Evolutionary conservation across 2,113 vertebrate species (phyloP).

Genomic region (Carassius auratus): DNA sequence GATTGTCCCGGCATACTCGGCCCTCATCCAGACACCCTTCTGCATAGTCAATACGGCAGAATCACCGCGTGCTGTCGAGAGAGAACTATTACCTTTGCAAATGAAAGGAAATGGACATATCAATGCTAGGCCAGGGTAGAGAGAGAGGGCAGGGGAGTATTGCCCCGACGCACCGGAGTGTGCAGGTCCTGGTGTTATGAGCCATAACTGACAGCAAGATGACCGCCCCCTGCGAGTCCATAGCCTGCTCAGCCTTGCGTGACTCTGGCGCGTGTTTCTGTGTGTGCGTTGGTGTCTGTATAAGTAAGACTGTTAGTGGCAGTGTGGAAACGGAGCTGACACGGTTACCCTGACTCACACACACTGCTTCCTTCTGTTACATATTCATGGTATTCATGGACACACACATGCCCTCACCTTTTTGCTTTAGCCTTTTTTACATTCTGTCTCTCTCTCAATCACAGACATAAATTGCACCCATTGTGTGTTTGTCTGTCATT

Average conservation of each 20-base stretch:
- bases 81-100: slow-evolving; percentile 56
- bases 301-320: slow-evolving; percentile 31
- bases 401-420: not conserved
- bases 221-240: slow-evolving; percentile 67
- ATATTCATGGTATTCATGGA: not conserved
- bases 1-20: slow-evolving; percentile 41
- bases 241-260: slow-evolving; percentile 64
- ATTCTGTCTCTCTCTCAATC: not conserved
- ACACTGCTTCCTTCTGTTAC: slow-evolving; percentile 5
- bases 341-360: slow-evolving; percentile 47
- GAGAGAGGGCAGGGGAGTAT: slow-evolving; percentile 38
- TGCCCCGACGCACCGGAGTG: slow-evolving; percentile 61
- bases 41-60: slow-evolving; percentile 53
- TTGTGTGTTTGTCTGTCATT: not conserved
- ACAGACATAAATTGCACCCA: not conserved
- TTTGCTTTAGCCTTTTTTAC: not conserved
- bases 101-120: slow-evolving; percentile 58
- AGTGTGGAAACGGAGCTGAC: slow-evolving; percentile 65
- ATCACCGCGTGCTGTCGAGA: slow-evolving; percentile 49
- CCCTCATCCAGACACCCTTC: slow-evolving; percentile 15
- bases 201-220: slow-evolving; percentile 68
- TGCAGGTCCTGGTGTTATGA: slow-evolving; percentile 59
- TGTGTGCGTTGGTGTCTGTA: slow-evolving; percentile 35
- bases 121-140: slow-evolving; percentile 49
- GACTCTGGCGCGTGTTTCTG: slow-evolving; percentile 57